phyloP scores from a whole-genome alignment of 2,888 invertebrate genomes.

The Tridacna gigas region DNA sequence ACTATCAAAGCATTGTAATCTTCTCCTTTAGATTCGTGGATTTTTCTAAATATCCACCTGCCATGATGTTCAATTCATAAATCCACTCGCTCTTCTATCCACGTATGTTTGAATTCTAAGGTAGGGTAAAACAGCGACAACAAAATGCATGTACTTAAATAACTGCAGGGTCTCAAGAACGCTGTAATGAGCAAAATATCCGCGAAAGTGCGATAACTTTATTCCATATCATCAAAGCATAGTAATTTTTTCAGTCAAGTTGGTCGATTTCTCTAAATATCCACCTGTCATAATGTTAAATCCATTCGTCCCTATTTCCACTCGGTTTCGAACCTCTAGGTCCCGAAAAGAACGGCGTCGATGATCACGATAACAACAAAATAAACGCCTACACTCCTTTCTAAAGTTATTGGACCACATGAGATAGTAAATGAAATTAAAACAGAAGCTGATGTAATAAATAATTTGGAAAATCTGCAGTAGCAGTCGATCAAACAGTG shows the following conservation, averaged over 20 bases:
- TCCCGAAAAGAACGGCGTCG: conserved; percentile 22
- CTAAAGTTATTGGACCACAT: conserved; percentile 76
- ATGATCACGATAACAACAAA: conserved; percentile 31
- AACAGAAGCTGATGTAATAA: conserved; percentile 72
- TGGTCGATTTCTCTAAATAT: conserved; percentile 34
- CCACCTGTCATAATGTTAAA: neutral
- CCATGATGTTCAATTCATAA: too few relatives aligned
- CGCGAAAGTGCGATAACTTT: too few relatives aligned
- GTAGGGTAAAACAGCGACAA: too few relatives aligned
- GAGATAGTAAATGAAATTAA: conserved; percentile 73
- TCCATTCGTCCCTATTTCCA: conserved; percentile 12
- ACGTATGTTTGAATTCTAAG: too few relatives aligned
- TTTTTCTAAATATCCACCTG: too few relatives aligned
- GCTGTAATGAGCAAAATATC: too few relatives aligned
- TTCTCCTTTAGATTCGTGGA: too few relatives aligned
- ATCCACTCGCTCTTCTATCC: too few relatives aligned
- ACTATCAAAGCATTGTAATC: too few relatives aligned
- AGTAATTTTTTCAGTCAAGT: conserved; percentile 54
- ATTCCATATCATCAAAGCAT: conserved; percentile 27
- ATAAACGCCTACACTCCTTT: conserved; percentile 56
- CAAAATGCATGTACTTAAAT: too few relatives aligned
- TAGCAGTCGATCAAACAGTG: conserved; percentile 56
- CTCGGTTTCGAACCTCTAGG: conserved; percentile 24
- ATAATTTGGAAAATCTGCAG: conserved; percentile 71
- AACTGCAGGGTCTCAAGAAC: too few relatives aligned